These are phyloP conservation scores for Tanypteryx hageni DNA, from an alignment of 2,888 invertebrate species.

Conservation along the genomic window DNA sequence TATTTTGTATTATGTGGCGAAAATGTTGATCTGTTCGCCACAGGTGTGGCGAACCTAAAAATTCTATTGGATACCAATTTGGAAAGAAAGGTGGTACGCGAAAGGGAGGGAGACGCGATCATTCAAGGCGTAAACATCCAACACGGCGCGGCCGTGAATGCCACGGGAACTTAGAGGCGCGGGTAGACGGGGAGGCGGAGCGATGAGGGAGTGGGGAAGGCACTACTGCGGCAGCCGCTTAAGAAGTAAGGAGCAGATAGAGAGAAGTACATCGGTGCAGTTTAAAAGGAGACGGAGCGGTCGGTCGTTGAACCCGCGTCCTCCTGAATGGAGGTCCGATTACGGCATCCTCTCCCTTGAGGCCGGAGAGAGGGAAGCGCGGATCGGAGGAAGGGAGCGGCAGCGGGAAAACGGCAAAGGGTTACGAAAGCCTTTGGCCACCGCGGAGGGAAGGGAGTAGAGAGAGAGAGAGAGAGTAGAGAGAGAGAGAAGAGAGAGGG, in stretches of 20 bases:
- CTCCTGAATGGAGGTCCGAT: conserved; percentile 64
- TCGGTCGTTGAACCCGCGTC: conserved; percentile 59
- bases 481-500: too few relatives aligned
- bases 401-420: neutral
- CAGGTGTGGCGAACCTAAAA: too few relatives aligned
- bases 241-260: neutral
- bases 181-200: neutral
- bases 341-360: conserved; percentile 53
- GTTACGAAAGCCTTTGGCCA: conserved; percentile 34
- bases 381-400: neutral
- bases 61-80: too few relatives aligned
- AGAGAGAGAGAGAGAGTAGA: too few relatives aligned
- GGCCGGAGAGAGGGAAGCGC: conserved; percentile 10
- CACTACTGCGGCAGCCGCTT: neutral
- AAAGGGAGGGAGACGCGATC: neutral
- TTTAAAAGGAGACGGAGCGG: neutral
- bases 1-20: too few relatives aligned
- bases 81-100: neutral
- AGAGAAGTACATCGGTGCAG: neutral
- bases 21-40: too few relatives aligned
- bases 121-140: conserved; percentile 26
- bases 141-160: neutral
- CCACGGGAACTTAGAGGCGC: neutral
- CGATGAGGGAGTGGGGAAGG: neutral
- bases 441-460: neutral